A percentile compares a stretch with the other conserved stretches of the same genome.
These are phyloP conservation scores for Rapana venosa DNA, from an alignment of 2,888 invertebrate genomes.

Conservation along the genomic window DNA sequence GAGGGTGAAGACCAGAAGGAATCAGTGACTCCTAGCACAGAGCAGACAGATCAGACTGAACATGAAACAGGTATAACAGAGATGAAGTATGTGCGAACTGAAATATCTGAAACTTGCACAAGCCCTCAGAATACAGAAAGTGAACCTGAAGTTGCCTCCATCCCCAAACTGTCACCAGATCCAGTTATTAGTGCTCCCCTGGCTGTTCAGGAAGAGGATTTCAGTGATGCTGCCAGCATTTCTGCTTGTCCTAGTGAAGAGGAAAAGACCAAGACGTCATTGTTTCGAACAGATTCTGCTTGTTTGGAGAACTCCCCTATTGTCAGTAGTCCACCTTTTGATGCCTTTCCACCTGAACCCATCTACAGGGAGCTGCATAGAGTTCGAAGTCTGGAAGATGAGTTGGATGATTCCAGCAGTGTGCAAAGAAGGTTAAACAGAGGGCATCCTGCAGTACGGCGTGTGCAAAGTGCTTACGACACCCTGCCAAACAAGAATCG, in stretches of 20 bases:
- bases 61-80: background rate
- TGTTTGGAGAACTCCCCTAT: constrained; percentile 17
- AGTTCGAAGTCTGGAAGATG: constrained; percentile 9
- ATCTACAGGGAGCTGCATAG: constrained; percentile 28
- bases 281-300: constrained; percentile 19
- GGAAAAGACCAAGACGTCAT: background rate
- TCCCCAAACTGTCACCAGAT: background rate
- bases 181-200: background rate
- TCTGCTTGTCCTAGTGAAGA: background rate
- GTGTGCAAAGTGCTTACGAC: constrained; percentile 18
- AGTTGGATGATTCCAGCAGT: background rate
- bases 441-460: background rate
- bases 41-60: background rate
- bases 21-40: background rate
- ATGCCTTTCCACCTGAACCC: background rate
- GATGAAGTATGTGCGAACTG: background rate
- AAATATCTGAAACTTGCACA: background rate
- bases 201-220: constrained; percentile 22
- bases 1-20: background rate
- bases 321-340: background rate
- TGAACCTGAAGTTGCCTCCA: background rate
- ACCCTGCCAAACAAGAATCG: background rate
- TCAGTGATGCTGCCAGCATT: background rate
- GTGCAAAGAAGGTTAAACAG: background rate
- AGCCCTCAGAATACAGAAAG: background rate